Conservation (phyloP, 2,113 vertebrate species). For the Corvus hawaiiensis region DNA sequence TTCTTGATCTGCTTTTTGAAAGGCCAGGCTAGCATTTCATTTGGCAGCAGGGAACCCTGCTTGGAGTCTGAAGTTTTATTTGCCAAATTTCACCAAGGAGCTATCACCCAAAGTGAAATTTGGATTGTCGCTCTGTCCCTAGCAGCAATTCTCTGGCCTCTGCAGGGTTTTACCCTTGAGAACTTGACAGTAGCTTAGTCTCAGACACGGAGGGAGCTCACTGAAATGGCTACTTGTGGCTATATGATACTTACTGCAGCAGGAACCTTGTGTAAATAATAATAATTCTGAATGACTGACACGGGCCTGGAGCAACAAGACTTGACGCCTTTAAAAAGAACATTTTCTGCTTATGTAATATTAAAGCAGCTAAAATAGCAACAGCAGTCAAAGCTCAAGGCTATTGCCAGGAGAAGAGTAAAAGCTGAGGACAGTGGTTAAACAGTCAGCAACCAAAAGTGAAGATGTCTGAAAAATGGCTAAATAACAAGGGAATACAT, state of each 20-base stretch:
- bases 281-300: conserved; percentile 48
- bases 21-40: background rate
- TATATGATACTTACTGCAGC: background rate
- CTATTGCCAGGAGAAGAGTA: background rate
- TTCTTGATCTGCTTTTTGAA: background rate
- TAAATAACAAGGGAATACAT: background rate
- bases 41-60: background rate
- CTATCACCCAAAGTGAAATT: background rate
- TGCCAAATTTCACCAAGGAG: background rate
- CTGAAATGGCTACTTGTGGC: background rate
- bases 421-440: background rate
- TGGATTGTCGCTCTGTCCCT: background rate
- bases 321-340: conserved; percentile 14
- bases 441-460: background rate
- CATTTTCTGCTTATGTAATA: conserved; percentile 41
- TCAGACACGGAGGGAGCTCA: background rate
- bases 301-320: conserved; percentile 22
- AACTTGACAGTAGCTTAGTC: background rate
- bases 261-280: conserved; percentile 39
- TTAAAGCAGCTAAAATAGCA: conserved; percentile 46
- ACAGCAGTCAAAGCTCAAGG: conserved; percentile 11
- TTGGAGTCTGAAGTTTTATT: background rate
- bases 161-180: background rate
- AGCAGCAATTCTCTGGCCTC: background rate
- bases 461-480: background rate